Evolutionary conservation across 2,113 vertebrate species (phyloP), one percentile per base, ranked within the genome.

Genomic region (Phaethornis superciliosus): DNA sequence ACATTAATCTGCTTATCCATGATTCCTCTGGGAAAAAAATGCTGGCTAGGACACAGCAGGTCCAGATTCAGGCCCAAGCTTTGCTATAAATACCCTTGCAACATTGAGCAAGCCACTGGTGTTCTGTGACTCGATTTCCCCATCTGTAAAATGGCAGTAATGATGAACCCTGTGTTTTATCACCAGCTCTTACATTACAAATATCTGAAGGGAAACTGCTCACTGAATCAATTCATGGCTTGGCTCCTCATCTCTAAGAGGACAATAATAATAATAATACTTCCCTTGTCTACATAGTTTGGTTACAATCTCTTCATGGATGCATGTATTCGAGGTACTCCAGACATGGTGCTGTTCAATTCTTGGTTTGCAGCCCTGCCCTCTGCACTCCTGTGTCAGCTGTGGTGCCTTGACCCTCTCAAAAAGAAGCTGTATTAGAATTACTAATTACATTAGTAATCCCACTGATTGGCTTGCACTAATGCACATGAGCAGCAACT

Each of bases 51-150:
- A 91, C 64, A 58, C 64, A 81, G 89, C 68, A 93, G 79, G 60
- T 91, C 82, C 72, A 93, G 68, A 68, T 62, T 76, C 82, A 90
- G 90, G 90, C 69, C 68, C 72, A 84, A 60, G 30, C n/a, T 91
- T 90, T 95, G 62, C 93, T 94, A 91, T 74, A 93, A 94, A 94
- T 83, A 86, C 69, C 60, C 58, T 47, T 17, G 49, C 0, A 32
- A 93, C 91, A 92, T 95, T 90, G 69, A 85, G 90, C n/a, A 54
- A 85, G 65, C 18, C 65, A 24, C 49, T 68, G 20, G 42, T 93
- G 76, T 44, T 83, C 82, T 91, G 69, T 92, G 76, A 85, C 82
- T 95, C 88, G 12, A 7, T 72, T 81, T 94, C 94, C 88, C 92
- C 76, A 42, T 90, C 88, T 84, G 62, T 81, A 86, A 86, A 93